Conservation (phyloP, 2,888 invertebrate species). For the Hermaeophaga mercurialis region DNA sequence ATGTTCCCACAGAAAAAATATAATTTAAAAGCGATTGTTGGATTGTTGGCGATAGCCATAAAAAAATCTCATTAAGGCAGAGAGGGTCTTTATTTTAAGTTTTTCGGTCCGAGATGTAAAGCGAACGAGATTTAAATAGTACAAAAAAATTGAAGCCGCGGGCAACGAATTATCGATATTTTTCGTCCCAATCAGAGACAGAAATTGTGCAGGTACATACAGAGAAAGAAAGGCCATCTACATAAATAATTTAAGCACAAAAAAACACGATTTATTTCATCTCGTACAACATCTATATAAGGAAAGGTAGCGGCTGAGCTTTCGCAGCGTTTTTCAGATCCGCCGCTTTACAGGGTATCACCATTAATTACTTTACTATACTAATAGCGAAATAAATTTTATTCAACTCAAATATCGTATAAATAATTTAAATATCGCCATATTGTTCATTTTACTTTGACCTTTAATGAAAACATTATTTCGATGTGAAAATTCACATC, state of each 20-base stretch:
- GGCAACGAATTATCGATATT: slow-evolving; percentile 25
- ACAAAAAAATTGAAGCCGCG: slow-evolving; percentile 16
- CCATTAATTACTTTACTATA: too few species aligned
- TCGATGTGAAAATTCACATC: too few species aligned
- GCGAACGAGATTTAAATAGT: slow-evolving; percentile 11
- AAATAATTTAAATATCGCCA: too few species aligned
- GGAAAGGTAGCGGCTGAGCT: slow-evolving; percentile 23
- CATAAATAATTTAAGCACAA: slow-evolving; percentile 32
- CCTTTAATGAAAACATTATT: too few species aligned
- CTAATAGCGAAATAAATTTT: too few species aligned
- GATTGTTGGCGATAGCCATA: slow-evolving; percentile 6
- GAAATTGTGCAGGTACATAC: slow-evolving; percentile 19
- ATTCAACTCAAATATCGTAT: too few species aligned
- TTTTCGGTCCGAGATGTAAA: slow-evolving; percentile 11
- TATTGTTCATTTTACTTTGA: too few species aligned
- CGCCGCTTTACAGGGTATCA: slow-evolving; percentile 10
- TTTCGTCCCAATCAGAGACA: slow-evolving; percentile 23
- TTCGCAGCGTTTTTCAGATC: slow-evolving; percentile 17
- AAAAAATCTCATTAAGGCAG: slow-evolving; percentile 24
- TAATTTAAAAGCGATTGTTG: slow-evolving; percentile 13
- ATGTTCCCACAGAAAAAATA: slow-evolving; percentile 11
- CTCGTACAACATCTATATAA: slow-evolving; percentile 32
- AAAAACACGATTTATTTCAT: slow-evolving; percentile 28
- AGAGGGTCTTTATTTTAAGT: slow-evolving; percentile 16
- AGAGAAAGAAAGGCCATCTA: slow-evolving; percentile 32